These are phyloP conservation scores for Girardia tigrina DNA, from an alignment of 2,888 invertebrate species.

Conservation along the genomic window DNA sequence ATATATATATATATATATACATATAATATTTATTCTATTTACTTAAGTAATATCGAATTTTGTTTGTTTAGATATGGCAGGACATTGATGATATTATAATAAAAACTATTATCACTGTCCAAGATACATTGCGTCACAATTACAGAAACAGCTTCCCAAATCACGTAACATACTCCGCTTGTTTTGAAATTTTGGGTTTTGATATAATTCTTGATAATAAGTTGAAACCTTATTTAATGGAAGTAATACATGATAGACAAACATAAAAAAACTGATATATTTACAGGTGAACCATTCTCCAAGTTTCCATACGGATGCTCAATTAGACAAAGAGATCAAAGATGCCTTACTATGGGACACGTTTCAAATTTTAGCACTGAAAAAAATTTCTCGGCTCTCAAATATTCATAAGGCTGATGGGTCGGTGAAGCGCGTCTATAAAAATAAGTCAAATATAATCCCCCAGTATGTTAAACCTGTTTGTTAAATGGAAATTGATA, in stretches of 20 bases:
- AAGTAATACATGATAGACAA: too few relatives aligned
- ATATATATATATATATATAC: too few relatives aligned
- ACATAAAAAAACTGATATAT: too few relatives aligned
- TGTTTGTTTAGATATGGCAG: conserved; percentile 53
- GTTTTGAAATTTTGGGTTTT: conserved; percentile 78
- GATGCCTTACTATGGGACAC: conserved; percentile 57
- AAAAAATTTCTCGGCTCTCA: too few relatives aligned
- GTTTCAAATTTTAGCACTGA: too few relatives aligned
- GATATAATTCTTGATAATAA: conserved; percentile 73
- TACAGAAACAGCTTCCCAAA: conserved; percentile 60
- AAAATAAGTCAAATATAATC: too few relatives aligned
- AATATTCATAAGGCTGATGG: too few relatives aligned
- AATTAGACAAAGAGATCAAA: conserved; percentile 71
- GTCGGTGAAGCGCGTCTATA: too few relatives aligned
- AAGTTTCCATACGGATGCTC: conserved; percentile 76
- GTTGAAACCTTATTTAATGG: conserved; percentile 69
- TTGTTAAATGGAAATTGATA: too few relatives aligned
- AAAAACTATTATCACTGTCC: conserved; percentile 74
- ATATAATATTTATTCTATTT: too few relatives aligned
- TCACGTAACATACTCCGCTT: conserved; percentile 69
- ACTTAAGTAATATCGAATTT: too few relatives aligned
- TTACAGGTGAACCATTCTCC: conserved; percentile 73
- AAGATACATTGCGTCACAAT: conserved; percentile 68
- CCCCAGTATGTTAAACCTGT: too few relatives aligned
- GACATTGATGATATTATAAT: conserved; percentile 76